phyloP scores from a whole-genome alignment of 2,113 vertebrate species.

The Pelvicachromis taeniatus region DNA sequence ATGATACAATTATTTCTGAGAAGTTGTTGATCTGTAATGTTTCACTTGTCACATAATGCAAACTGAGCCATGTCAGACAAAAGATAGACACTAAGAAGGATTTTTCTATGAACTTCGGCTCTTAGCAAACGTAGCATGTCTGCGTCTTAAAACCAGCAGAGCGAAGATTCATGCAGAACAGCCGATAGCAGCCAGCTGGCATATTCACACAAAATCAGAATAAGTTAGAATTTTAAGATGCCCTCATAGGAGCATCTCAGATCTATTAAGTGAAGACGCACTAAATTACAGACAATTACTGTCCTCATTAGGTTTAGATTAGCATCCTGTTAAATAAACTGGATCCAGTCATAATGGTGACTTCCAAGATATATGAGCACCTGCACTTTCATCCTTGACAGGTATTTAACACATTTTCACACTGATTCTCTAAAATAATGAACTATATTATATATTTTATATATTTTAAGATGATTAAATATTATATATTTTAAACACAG shows the following conservation, averaged over 20 bases:
- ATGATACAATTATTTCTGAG: not conserved
- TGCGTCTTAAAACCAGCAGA: not conserved
- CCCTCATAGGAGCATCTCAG: not conserved
- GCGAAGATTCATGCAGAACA: not conserved
- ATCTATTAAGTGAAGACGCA: conserved; percentile 11
- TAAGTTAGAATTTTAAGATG: not conserved
- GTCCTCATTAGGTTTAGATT: conserved; percentile 14
- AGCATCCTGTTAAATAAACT: conserved; percentile 34
- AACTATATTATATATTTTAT: not conserved
- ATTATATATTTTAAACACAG: not conserved
- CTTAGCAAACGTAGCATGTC: conserved; percentile 36
- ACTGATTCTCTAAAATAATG: not conserved
- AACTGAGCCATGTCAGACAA: conserved; percentile 3
- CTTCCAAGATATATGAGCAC: not conserved
- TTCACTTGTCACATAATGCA: conserved; percentile 25
- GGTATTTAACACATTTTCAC: not conserved
- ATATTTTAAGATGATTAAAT: not conserved
- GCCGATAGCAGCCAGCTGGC: conserved; percentile 21
- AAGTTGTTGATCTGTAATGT: not conserved
- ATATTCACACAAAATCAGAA: not conserved
- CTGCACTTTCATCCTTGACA: not conserved
- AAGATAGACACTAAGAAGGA: conserved; percentile 12
- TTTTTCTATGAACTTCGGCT: conserved; percentile 29
- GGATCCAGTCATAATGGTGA: not conserved
- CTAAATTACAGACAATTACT: conserved; percentile 26